Evolutionary conservation across 2,113 vertebrate genomes (phyloP), one percentile per base, ranked within the genome.

Genomic region (Fulmarus glacialis): DNA sequence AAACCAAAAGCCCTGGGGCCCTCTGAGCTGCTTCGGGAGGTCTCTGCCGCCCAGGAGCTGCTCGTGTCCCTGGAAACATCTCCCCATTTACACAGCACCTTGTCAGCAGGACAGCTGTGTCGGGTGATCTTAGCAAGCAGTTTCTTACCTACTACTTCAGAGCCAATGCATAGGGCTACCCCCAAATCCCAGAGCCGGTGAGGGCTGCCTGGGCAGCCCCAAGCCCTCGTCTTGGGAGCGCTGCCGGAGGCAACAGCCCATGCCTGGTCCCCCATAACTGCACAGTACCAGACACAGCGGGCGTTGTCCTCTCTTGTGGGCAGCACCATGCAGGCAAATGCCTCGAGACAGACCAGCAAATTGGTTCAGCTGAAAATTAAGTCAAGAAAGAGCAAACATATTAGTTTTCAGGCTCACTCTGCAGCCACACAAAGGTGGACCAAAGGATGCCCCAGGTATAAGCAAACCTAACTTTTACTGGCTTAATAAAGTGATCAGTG

Each of bases 231-330:
- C 43, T 24, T 32, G 38, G 26, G 43, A 75, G n/a, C 7, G 5
- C 38, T 1, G 1, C 19, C 2, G 1, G 52, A 67, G 27, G 30
- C 1, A 12, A 60, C 29, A 80, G 48, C 23, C 50, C 20, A 2
- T 3, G 42, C n/a, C 24, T 1, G 1, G 38, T 59, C 11, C 19
- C 38, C 30, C 11, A 3, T 6, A 27, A 8, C 20, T 30, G 20
- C 15, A 4, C 0, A 0, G 17, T 48, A 15, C 9, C 22, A 23
- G 52, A 50, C 60, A 80, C 26, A 40, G 34, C 2, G 6, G 34
- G 19, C 2, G 2, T 20, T 64, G 10, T 38, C 4, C 24, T 62
- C 38, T 19, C 34, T 5, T 38, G 21, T 16, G 32, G 50, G 36
- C 36, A 64, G 58, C 34, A 56, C 30, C 24, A 53, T 7, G 9